Conservation (phyloP, 2,888 invertebrate genomes). For the Hylaea fasciaria region DNA sequence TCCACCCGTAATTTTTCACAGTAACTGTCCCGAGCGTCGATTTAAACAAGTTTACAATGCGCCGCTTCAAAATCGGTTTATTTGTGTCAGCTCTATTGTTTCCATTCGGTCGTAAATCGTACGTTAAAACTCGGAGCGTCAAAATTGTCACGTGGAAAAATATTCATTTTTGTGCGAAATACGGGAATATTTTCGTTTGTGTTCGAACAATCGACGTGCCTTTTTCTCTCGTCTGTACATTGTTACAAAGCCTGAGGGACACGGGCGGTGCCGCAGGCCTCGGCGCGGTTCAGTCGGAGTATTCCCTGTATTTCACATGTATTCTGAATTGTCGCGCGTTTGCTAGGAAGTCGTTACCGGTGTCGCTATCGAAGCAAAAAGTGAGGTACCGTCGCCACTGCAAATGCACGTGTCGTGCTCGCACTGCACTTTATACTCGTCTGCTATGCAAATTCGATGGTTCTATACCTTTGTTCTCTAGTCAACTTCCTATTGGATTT, state of each 20-base stretch:
- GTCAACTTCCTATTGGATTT: too few species aligned
- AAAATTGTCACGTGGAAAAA: slow-evolving; percentile 60
- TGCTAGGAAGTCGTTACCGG: slow-evolving; percentile 72
- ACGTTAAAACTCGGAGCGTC: slow-evolving; percentile 49
- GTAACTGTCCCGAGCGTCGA: slow-evolving; percentile 58
- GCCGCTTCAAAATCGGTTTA: slow-evolving; percentile 50
- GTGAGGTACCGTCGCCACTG: slow-evolving; percentile 24
- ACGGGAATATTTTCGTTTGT: slow-evolving; percentile 70
- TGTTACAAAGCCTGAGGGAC: slow-evolving; percentile 57
- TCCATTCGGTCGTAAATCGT: slow-evolving; percentile 40
- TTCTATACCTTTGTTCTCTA: too few species aligned
- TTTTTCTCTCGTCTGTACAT: slow-evolving; percentile 57
- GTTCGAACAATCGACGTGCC: slow-evolving; percentile 69
- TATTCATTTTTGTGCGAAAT: slow-evolving; percentile 68
- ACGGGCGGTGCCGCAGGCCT: slow-evolving; percentile 36
- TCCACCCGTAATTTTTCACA: slow-evolving; percentile 68
- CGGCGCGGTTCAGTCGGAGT: slow-evolving; percentile 34
- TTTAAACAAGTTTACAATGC: slow-evolving; percentile 63
- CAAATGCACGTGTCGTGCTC: not conserved
- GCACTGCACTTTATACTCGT: too few species aligned
- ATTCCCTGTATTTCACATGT: slow-evolving; percentile 46
- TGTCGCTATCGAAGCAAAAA: slow-evolving; percentile 64
- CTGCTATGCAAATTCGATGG: too few species aligned
- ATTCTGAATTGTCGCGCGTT: slow-evolving; percentile 65
- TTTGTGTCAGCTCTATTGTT: slow-evolving; percentile 32